Base-by-base conservation (phyloP, 2,888 invertebrate genomes). In the Chironomus tentans region DNA sequence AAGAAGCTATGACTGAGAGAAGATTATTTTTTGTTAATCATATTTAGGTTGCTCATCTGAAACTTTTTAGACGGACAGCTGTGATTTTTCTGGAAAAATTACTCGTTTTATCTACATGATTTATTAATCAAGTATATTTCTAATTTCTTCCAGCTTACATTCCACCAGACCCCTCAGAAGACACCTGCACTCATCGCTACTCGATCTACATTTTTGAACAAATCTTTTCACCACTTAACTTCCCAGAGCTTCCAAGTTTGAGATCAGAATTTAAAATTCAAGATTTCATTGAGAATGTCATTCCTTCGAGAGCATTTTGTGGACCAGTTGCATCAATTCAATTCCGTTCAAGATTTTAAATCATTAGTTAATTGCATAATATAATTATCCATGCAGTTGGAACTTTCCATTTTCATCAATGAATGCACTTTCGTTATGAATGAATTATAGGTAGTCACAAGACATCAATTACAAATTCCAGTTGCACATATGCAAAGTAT, bases 341-440 rank as follows among this genome's bases (percentile, higher is more conserved):
- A 65, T 73, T 73, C 22, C 13, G 46, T 22, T 38, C 73, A 18
- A 62, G 46, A 28, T 73, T 18, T 65, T 73, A 65, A 65, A 28
- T 7, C 38, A 38, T 2, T 38, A 38, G 5, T 28, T 28, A 38
- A 38, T 38, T 38, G 10, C 2, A 10, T 38, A 38, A 38, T 10
- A 10, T 10, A 38, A 38, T 38, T 38, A 38, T 38, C 38, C 47
- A 18, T 62, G 62, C 62, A 62, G 71, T 50, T 56, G 50, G 3
- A 21, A 71, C 71, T 71, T 71, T 71, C 71, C 21, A 48, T 71
- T 71, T 71, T 71, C 28, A 47, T 56, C 56, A 71, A 69, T 38
- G 69, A 38, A 38, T 13, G 13, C 56, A 56, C 38, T 56, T 15
- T 18, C 15, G 18, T 56, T 56, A 56, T 56, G 56, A 56, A 56